These are phyloP conservation scores for Ischnura elegans DNA, from an alignment of 2,888 invertebrate genomes.

Conservation along the genomic window DNA sequence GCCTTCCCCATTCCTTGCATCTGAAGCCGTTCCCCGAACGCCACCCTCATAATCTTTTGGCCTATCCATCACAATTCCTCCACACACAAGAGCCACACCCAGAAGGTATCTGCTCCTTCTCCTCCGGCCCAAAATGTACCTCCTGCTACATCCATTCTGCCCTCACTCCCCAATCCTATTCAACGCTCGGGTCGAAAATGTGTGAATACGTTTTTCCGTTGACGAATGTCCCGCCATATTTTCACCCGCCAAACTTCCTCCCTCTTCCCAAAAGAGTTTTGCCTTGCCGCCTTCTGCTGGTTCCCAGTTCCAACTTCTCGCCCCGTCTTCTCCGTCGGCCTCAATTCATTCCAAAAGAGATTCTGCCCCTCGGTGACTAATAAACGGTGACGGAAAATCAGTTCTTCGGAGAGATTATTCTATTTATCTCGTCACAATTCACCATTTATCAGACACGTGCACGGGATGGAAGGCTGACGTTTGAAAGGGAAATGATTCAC, in stretches of 20 bases:
- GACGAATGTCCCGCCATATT: slow-evolving; percentile 21
- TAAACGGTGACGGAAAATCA: neutral
- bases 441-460: neutral
- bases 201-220: slow-evolving; percentile 13
- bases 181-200: neutral
- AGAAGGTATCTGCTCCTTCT: neutral
- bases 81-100: slow-evolving; percentile 21
- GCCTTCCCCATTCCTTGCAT: neutral
- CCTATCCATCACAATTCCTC: slow-evolving; percentile 64
- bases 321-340: neutral
- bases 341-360: neutral
- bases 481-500: neutral
- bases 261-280: neutral
- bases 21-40: neutral
- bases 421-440: neutral
- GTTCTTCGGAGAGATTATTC: neutral
- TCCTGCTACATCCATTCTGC: neutral
- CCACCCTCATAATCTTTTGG: slow-evolving; percentile 31
- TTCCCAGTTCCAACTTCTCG: neutral
- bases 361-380: neutral
- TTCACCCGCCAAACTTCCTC: neutral
- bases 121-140: neutral
- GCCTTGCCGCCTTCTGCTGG: neutral
- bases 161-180: neutral
- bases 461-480: neutral